Base-by-base conservation (phyloP, 2,797 vertebrate genomes). In the Eulemur rubriventer region DNA sequence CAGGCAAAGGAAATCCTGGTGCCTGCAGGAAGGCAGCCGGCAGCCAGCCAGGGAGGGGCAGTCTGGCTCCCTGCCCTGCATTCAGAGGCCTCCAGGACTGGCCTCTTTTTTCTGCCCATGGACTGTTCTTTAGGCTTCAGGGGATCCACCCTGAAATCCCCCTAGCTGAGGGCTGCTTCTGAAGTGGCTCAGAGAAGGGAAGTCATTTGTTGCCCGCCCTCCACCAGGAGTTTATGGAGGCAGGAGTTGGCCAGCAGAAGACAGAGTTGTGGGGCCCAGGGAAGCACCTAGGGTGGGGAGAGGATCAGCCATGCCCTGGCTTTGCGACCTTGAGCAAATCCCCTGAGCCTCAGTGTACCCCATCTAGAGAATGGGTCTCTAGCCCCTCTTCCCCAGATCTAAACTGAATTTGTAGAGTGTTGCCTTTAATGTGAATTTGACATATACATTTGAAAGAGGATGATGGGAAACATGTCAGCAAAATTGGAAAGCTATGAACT, bases 281-380 rank as follows among this genome's bases (percentile, higher is more conserved):
- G 55, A 46, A 55, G 65, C 33, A 1, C 26, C 50, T 7, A 9
- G 52, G 24, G 12, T 20, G 2, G n/a, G 38, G 50, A 41, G 35
- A 52, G 22, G 28, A 4, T 59, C 20, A 9, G 11, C 9, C 1
- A 2, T 7, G 3, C 24, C 69, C 46, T 35, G 67, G 35, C 20
- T 2, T 0, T 57, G 85, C 16, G 18, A 26, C 33, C 7, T 52
- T n/a, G 38, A 55, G 38, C 33, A 48, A 38, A 26, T 14, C 46
- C 33, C 8, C 52, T 38, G 41, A 63, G 55, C 73, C 86, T 91
- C 35, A 33, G 78, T 72, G 57, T 26, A 26, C 61, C 73, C 82
- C 82, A 67, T 67, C 91, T 46, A 33, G 61, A 67, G 55, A 75
- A 55, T 67, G 91, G 69, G 75, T 80, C 70, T 87, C 28, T 3